These are phyloP conservation scores for Neomorphus geoffroyi DNA, from an alignment of 2,797 vertebrate species.

Conservation along the genomic window DNA sequence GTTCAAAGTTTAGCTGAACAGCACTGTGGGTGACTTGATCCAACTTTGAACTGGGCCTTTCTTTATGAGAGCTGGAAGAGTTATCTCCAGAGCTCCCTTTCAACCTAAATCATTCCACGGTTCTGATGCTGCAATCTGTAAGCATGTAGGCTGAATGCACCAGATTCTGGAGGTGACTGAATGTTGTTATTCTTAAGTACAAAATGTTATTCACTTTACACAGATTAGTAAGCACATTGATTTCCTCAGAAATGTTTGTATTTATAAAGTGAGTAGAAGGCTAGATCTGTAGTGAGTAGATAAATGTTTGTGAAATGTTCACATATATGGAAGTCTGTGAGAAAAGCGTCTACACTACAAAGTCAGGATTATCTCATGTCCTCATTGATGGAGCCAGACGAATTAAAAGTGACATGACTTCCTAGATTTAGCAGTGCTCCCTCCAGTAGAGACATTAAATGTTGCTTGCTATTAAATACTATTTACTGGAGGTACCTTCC, in stretches of 20 bases:
- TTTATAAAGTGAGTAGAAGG: not conserved
- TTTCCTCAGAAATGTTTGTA: not conserved
- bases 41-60: not conserved
- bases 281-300: not conserved
- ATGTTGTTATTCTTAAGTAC: not conserved
- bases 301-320: not conserved
- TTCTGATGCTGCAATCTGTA: not conserved
- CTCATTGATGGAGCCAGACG: not conserved
- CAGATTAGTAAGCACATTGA: not conserved
- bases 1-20: not conserved
- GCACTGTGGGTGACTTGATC: not conserved
- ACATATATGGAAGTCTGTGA: not conserved
- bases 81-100: not conserved
- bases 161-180: not conserved
- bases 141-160: fast-evolving
- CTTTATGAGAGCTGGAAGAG: not conserved
- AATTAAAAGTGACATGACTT: not conserved
- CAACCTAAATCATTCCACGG: fast-evolving
- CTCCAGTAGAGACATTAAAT: not conserved
- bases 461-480: not conserved
- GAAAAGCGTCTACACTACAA: not conserved
- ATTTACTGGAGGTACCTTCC: not conserved
- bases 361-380: not conserved
- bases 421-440: not conserved
- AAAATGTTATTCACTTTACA: not conserved